Evolutionary conservation across 2,113 vertebrate genomes (phyloP).

Genomic region (Triplophysa dalaica): DNA sequence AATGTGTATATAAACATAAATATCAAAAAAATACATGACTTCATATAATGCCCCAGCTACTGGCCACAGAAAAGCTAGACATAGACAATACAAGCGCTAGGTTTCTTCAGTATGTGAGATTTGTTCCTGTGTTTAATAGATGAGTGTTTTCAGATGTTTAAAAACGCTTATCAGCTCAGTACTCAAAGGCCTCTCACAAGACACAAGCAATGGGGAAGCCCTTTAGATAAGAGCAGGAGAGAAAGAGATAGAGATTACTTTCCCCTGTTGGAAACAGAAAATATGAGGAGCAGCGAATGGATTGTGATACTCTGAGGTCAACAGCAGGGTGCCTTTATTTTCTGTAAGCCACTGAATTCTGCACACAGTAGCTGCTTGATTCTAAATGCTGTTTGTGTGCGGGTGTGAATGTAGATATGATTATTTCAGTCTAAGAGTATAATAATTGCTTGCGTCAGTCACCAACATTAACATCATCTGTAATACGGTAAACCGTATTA

Average conservation of each 20-base stretch:
- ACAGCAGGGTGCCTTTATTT: neutral
- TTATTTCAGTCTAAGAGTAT: neutral
- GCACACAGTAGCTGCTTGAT: neutral
- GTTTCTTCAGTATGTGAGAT: conserved; percentile 19
- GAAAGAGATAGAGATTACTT: conserved; percentile 47
- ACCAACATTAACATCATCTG: too few species aligned
- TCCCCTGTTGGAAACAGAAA: conserved; percentile 19
- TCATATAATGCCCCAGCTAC: neutral
- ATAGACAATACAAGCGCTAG: neutral
- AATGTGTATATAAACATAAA: too few species aligned
- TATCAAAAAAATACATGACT: too few species aligned
- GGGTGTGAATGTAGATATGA: neutral
- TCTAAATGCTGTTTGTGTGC: neutral
- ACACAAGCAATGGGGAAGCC: conserved; percentile 54
- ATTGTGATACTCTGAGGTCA: neutral
- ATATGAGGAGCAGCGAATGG: neutral
- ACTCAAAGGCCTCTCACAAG: conserved; percentile 53
- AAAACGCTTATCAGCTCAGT: conserved; percentile 48
- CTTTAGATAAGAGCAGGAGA: conserved; percentile 51
- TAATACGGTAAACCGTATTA: neutral
- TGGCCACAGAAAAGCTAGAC: neutral
- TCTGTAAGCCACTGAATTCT: neutral
- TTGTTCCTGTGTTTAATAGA: conserved; percentile 47
- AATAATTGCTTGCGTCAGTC: neutral
- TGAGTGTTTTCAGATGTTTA: conserved; percentile 49